phyloP scores from a whole-genome alignment of 53 echinoderm and acorn worm species.

The Arbacia lixula region DNA sequence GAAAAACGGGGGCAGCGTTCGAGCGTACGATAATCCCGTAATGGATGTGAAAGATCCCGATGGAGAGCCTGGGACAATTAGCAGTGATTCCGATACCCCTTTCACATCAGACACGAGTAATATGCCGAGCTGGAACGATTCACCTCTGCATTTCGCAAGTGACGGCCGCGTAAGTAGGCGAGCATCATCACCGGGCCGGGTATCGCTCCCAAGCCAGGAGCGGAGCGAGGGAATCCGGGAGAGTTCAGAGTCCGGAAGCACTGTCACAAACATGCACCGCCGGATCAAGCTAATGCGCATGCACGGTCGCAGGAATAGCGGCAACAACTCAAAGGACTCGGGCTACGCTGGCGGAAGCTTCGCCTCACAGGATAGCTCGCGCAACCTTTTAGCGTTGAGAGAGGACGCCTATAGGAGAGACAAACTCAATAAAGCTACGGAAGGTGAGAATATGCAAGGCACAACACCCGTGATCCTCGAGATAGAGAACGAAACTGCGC shows the following conservation, averaged over 20 bases:
- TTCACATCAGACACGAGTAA: constrained; percentile 32
- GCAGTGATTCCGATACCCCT: constrained; percentile 24
- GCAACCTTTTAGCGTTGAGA: constrained; percentile 8
- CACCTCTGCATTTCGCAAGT: constrained; percentile 9
- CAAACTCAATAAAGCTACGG: background rate
- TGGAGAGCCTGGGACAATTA: constrained; percentile 14
- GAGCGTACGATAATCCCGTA: constrained; percentile 44
- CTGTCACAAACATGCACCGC: background rate
- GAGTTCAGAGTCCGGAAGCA: constrained; percentile 43
- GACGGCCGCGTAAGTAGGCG: background rate
- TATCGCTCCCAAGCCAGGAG: constrained; percentile 11
- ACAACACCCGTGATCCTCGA: constrained; percentile 30
- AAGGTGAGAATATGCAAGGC: constrained; percentile 4
- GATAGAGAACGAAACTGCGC: constrained; percentile 30
- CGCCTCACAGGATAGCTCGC: constrained; percentile 34
- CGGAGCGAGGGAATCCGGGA: constrained; percentile 1
- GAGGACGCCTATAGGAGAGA: constrained; percentile 6
- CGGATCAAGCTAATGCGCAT: constrained; percentile 38
- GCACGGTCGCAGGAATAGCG: constrained; percentile 43
- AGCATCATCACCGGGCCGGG: constrained; percentile 27
- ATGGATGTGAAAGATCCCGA: constrained; percentile 43
- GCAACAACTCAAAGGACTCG: constrained; percentile 42
- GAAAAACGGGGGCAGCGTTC: background rate
- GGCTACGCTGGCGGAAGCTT: constrained; percentile 47
- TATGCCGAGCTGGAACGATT: constrained; percentile 23